phyloP scores from a whole-genome alignment of 2,888 invertebrate species.

The Tolmerus cingulatus region DNA sequence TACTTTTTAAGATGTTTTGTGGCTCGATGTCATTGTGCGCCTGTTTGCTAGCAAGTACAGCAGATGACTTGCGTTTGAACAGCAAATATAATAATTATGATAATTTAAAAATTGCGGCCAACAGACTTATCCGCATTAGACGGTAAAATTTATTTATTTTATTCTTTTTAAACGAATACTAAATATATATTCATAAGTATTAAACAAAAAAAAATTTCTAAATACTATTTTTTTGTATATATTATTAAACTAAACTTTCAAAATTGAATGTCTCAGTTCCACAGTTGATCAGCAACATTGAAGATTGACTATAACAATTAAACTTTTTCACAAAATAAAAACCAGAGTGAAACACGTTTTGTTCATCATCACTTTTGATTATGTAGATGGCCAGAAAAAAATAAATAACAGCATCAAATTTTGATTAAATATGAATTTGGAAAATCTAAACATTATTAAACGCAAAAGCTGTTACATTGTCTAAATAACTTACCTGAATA shows the following conservation, averaged over 20 bases:
- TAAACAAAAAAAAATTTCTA: too few species aligned
- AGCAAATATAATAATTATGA: neutral
- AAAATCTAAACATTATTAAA: neutral
- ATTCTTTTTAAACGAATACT: neutral
- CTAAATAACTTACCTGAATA: neutral
- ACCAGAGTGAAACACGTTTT: too few species aligned
- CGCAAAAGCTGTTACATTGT: neutral
- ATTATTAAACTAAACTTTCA: too few species aligned
- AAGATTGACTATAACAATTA: too few species aligned
- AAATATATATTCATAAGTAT: neutral
- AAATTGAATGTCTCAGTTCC: too few species aligned
- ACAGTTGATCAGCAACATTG: too few species aligned
- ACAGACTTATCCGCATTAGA: neutral
- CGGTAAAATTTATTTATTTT: neutral
- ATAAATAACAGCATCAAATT: neutral
- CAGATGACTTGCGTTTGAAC: neutral
- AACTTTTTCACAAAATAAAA: too few species aligned
- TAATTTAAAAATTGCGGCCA: neutral
- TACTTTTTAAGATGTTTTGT: neutral
- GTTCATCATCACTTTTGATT: too few species aligned
- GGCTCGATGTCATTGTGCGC: neutral
- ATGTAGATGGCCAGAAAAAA: too few species aligned
- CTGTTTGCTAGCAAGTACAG: neutral
- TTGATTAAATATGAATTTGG: too few species aligned
- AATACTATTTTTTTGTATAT: too few species aligned